Conservation (phyloP, 2,113 vertebrate genomes). For the Phyllostomus hastatus region DNA sequence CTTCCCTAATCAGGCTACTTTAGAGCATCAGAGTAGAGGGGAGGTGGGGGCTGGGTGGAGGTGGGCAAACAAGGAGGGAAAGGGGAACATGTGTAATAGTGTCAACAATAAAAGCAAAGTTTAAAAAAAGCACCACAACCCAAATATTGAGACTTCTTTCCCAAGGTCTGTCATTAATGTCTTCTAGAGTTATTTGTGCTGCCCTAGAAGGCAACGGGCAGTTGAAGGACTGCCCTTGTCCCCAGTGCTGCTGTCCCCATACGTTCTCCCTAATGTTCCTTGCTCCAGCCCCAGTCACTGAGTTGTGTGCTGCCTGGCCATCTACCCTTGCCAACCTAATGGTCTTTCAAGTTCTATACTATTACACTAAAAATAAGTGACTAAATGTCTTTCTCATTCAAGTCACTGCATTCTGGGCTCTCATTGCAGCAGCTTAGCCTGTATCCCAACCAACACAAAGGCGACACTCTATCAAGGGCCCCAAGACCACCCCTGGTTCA, state of each 20-base stretch:
- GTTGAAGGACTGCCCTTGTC: too few species aligned
- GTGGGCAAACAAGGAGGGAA: too few species aligned
- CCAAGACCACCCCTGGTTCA: not conserved
- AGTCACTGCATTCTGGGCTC: not conserved
- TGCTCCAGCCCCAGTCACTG: too few species aligned
- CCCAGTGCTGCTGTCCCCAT: fast-evolving
- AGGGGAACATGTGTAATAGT: too few species aligned
- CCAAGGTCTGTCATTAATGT: not conserved
- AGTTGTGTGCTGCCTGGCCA: not conserved
- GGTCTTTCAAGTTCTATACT: not conserved
- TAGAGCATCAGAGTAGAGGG: not conserved
- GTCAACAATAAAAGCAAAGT: too few species aligned
- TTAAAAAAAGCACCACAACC: not conserved
- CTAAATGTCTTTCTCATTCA: not conserved
- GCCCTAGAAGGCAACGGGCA: not conserved
- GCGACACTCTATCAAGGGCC: not conserved
- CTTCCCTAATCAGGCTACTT: not conserved
- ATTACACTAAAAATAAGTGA: not conserved
- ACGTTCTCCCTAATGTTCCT: not conserved
- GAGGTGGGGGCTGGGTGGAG: too few species aligned
- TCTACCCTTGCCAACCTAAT: not conserved
- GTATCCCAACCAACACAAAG: not conserved
- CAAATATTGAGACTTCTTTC: not conserved
- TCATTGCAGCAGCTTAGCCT: not conserved
- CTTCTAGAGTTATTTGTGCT: not conserved